Evolutionary conservation across 2,113 vertebrate genomes (phyloP), one percentile per base, ranked within the genome.

Genomic region (Leptocoma aspasia): DNA sequence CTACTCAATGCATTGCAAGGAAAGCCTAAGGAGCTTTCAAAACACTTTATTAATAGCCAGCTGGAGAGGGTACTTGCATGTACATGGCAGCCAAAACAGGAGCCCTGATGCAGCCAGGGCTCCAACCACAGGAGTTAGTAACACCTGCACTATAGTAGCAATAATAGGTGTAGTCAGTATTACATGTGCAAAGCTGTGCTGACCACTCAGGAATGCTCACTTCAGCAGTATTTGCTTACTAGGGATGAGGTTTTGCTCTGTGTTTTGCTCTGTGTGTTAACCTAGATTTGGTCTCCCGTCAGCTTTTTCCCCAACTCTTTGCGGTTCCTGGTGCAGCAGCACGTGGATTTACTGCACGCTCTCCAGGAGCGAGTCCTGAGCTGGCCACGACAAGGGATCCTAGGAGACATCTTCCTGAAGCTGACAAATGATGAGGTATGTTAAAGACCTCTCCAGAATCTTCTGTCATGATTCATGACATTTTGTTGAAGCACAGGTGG

Each of bases 361-460:
- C 98, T 99, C 15, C 99, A 99, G 96, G 99, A 99, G 57, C 97
- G 99, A 64, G 98, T 99, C 70, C 97, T 99, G 53, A 99, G 98
- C 95, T 98, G 98, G 98, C 99, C 99, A 90, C 98, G 99, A 95
- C 99, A 99, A 97, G 98, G 99, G 96, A 99, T 99, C 95, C 98
- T 99, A 94, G 99, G 99, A 96, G 99, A 99, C 95, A 98, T 99
- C 94, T 99, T 99, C 92, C 98, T 99, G 94, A 99, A 99, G 94
- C 95, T 99, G 94, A 99, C 99, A 69, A 99, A 99, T 68, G 99
- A 99, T 97, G 99, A 99, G 98, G 99, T 99, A 97, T 56, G 91
- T 19, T 64, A 86, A 49, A 68, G n/a, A 47, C 44, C 31, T 49
- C 64, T 78, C 63, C 11, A 14, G 70, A 49, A 61, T 28, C 35